phyloP scores from a whole-genome alignment of 2,113 vertebrate species.

The Nothocercus julius region DNA sequence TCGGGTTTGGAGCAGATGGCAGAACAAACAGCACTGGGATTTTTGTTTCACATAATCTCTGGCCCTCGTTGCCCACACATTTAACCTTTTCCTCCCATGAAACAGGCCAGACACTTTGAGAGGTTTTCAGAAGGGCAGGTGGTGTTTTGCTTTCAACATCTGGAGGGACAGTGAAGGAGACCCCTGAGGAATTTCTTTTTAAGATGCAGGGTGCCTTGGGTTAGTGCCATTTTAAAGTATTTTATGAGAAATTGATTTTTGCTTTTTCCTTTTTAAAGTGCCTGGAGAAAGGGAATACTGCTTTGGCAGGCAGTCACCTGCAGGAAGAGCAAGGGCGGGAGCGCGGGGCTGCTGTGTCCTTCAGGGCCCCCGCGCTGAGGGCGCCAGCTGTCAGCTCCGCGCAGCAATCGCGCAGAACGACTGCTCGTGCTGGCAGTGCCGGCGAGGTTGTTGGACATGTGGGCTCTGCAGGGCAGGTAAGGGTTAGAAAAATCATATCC shows the following conservation, averaged over 20 bases:
- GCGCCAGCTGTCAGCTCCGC: neutral
- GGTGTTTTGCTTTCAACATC: neutral
- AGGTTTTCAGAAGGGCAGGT: neutral
- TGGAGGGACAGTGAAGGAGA: neutral
- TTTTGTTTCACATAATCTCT: conserved; percentile 41
- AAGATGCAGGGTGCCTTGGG: neutral
- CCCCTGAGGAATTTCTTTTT: neutral
- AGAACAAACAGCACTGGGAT: neutral
- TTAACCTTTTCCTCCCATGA: conserved; percentile 43
- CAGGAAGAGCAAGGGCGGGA: neutral
- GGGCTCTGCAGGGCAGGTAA: fast-evolving
- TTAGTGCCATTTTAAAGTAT: neutral
- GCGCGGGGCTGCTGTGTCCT: neutral
- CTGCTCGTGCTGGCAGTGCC: neutral
- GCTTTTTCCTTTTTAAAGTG: neutral
- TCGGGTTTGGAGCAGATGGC: conserved; percentile 19
- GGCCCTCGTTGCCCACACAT: conserved; percentile 1
- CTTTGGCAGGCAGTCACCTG: neutral
- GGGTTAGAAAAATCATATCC: neutral
- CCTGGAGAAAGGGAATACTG: neutral
- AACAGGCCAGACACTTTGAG: neutral
- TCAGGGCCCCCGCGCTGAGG: neutral
- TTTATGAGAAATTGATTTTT: neutral
- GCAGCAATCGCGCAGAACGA: neutral
- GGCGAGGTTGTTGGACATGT: neutral